Conservation (phyloP, 2,888 invertebrate genomes). For the Baccha elongata region DNA sequence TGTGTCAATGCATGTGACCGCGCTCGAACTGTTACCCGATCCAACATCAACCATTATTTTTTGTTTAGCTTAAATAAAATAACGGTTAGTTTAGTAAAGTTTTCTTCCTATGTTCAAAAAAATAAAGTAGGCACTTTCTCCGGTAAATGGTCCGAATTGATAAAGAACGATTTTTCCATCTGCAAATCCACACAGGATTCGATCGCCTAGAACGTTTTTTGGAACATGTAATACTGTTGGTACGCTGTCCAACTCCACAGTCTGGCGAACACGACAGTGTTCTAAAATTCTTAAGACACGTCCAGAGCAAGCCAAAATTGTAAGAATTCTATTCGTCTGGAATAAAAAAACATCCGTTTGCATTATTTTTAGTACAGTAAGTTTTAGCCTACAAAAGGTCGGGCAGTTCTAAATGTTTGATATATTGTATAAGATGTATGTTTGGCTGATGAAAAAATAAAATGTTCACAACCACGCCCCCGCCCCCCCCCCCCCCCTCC, state of each 20-base stretch:
- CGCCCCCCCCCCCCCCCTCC: too few relatives aligned
- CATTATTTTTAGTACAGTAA: too few relatives aligned
- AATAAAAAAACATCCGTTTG: too few relatives aligned
- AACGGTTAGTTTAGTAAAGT: neutral
- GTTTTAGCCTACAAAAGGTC: too few relatives aligned
- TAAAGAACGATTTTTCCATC: constrained; percentile 95
- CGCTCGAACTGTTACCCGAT: constrained; percentile 79
- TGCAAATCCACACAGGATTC: constrained; percentile 92
- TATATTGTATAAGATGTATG: too few relatives aligned
- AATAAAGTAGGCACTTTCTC: constrained; percentile 67
- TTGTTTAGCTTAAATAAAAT: constrained; percentile 73
- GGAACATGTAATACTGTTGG: constrained; percentile 87
- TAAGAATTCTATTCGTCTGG: constrained; percentile 86
- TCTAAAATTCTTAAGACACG: constrained; percentile 90
- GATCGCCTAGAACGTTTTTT: constrained; percentile 86
- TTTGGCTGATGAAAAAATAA: too few relatives aligned
- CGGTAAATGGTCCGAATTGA: constrained; percentile 73
- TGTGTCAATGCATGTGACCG: constrained; percentile 87
- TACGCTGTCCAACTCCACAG: constrained; percentile 83
- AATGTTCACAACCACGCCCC: too few relatives aligned
- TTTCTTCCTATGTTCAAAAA: too few relatives aligned
- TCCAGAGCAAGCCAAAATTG: constrained; percentile 92
- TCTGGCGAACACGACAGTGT: constrained; percentile 87
- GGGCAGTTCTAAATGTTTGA: too few relatives aligned
- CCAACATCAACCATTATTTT: constrained; percentile 70